Conservation (phyloP, 1,140 invertebrate species). For the Muscidifurax raptorellus region DNA sequence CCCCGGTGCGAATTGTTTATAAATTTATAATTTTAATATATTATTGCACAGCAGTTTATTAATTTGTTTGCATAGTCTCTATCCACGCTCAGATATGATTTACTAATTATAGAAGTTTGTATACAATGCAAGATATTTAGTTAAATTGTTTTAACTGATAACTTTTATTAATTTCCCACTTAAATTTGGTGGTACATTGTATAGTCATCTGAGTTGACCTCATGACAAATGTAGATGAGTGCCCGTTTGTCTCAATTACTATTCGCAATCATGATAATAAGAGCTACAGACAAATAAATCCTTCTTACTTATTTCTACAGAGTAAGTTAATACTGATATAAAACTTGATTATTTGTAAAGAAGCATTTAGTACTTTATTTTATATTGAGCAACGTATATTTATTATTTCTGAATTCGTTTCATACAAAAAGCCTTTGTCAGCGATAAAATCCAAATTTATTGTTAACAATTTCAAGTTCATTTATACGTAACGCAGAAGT, state of each 20-base stretch:
- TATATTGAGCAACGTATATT: background rate
- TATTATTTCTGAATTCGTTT: no score
- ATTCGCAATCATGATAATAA: slow-evolving; percentile 38
- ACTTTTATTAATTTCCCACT: slow-evolving; percentile 39
- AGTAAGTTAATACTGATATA: background rate
- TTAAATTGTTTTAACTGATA: slow-evolving; percentile 32
- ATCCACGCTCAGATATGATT: background rate
- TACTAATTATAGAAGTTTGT: background rate
- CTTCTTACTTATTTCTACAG: slow-evolving; percentile 22
- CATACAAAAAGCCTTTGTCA: no score
- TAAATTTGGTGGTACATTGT: slow-evolving; percentile 34
- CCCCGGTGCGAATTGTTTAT: no score
- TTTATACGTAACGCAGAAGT: background rate
- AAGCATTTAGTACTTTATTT: background rate
- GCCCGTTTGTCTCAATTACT: slow-evolving; percentile 32
- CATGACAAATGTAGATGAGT: slow-evolving; percentile 41
- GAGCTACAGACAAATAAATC: slow-evolving; percentile 40
- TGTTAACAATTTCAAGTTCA: background rate
- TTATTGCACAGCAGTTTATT: background rate
- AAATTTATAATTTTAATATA: background rate
- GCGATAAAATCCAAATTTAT: background rate
- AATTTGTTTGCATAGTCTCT: background rate
- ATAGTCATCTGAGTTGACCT: slow-evolving; percentile 34
- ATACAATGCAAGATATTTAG: background rate
- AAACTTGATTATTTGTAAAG: background rate